Conservation (phyloP, 2,888 invertebrate species). For the Poecilobothrus nobilitatus region DNA sequence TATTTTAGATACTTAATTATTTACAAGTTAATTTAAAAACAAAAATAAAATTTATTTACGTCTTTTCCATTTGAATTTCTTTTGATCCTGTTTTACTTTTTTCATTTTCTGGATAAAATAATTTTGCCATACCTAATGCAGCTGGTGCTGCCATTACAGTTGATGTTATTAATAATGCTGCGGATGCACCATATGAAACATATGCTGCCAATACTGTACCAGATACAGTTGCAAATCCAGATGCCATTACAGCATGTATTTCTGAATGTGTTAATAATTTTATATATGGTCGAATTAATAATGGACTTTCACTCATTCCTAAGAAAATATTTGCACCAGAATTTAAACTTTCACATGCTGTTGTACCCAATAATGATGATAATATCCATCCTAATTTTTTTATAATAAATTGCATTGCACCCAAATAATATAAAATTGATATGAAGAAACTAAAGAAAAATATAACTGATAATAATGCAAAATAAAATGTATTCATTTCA, state of each 20-base stretch:
- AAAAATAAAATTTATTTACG: constrained; percentile 46
- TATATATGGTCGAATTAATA: constrained; percentile 82
- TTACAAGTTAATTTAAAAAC: no score
- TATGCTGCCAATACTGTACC: constrained; percentile 90
- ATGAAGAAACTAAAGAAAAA: constrained; percentile 91
- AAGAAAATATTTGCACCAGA: constrained; percentile 90
- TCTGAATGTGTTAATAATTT: constrained; percentile 77
- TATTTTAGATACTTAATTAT: constrained; percentile 7
- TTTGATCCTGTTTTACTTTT: constrained; percentile 65
- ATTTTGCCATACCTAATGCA: constrained; percentile 79
- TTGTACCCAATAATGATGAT: constrained; percentile 67
- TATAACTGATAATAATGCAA: constrained; percentile 82
- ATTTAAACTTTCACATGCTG: constrained; percentile 89
- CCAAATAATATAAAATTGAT: constrained; percentile 80
- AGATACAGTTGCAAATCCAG: constrained; percentile 92
- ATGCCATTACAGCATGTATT: constrained; percentile 85
- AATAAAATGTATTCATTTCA: constrained; percentile 63
- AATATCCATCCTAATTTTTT: constrained; percentile 70
- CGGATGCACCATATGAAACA: constrained; percentile 78
- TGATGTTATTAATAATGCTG: constrained; percentile 83
- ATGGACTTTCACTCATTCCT: constrained; percentile 85
- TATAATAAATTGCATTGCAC: constrained; percentile 80
- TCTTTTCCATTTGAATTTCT: constrained; percentile 61
- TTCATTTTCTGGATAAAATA: constrained; percentile 87
- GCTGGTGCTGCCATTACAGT: constrained; percentile 96